Evolutionary conservation across 2,888 invertebrate species (phyloP), one percentile per base, ranked within the genome.

Genomic region (Apoderus coryli): DNA sequence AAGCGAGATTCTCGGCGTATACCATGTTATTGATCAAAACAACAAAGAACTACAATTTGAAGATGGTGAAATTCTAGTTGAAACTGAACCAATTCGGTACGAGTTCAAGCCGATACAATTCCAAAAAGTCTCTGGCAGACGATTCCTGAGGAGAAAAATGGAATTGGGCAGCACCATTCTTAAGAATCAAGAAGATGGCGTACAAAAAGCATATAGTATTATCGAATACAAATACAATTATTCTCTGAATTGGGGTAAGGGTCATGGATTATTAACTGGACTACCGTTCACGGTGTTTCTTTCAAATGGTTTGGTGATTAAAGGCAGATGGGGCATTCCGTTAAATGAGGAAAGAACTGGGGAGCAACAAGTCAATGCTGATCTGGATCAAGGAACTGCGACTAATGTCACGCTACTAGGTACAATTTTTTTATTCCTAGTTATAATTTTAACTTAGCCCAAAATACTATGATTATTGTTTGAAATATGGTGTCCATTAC

Each of bases 221-320:
- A 69, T 85, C 38, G 68, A 67, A 39, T 86, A 79, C 52, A 66
- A 68, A 14, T 78, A 71, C 44, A 69, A 70, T 40, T 73, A 78
- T 45, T 65, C 67, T 10, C 62, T 78, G 36, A 76, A 76, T 49
- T 86, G 84, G 84, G 85, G 85, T 10, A 77, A 77, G 44, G 75
- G 69, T 4, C 76, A 67, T 51, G 81, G 70, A 37, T 75, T 74
- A 55, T 69, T 76, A 25, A 76, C 72, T 34, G 80, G 77, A 4
- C 57, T 80, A 28, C 71, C 71, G 29, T 75, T 76, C 14, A 65
- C 63, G 6, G 69, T 80, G 33, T 64, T 62, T 41, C 57, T 69
- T 44, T 60, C 59, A 3, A 71, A 75, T 42, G 70, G 70, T 2
- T 64, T 65, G 2, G 45, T 56, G 27, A 57, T 70, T 10, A 65